Evolutionary conservation across 1,140 invertebrate species (phyloP).

Genomic region (Neodiprion fabricii): DNA sequence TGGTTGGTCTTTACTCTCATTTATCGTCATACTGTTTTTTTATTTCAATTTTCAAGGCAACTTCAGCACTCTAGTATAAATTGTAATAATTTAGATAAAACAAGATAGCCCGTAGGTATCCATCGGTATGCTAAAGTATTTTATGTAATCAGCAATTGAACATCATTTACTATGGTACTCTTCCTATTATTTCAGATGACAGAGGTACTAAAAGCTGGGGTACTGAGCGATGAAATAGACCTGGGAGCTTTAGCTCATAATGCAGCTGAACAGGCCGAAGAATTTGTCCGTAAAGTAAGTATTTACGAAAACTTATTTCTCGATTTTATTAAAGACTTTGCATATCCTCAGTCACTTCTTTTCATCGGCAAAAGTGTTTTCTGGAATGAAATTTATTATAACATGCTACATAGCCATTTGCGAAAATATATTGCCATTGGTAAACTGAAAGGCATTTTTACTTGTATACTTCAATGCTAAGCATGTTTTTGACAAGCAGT

Average conservation of each 20-base stretch:
- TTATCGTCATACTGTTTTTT: conserved; percentile 21
- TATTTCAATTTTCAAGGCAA: background rate
- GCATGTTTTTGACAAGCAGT: too few species aligned
- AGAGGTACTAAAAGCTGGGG: conserved; percentile 82
- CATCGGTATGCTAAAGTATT: too few species aligned
- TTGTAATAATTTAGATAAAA: too few species aligned
- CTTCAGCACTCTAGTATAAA: too few species aligned
- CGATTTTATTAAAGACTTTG: background rate
- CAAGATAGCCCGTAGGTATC: too few species aligned
- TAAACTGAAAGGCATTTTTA: too few species aligned
- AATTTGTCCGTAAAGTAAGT: conserved; percentile 85
- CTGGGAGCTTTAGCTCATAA: conserved; percentile 82
- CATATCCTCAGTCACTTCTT: background rate
- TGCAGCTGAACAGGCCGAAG: conserved; percentile 92
- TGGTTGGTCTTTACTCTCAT: background rate
- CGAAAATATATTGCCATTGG: too few species aligned
- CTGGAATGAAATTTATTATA: conserved; percentile 3
- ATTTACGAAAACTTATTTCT: conserved; percentile 6
- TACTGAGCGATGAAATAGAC: conserved; percentile 82
- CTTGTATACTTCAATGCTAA: too few species aligned
- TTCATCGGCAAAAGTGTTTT: background rate
- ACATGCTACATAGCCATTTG: background rate
- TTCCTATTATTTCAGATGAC: conserved; percentile 67
- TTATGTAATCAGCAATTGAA: too few species aligned
- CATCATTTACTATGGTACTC: too few species aligned